Base-by-base conservation (phyloP, 2,797 vertebrate species). In the Clarias fuscus region DNA sequence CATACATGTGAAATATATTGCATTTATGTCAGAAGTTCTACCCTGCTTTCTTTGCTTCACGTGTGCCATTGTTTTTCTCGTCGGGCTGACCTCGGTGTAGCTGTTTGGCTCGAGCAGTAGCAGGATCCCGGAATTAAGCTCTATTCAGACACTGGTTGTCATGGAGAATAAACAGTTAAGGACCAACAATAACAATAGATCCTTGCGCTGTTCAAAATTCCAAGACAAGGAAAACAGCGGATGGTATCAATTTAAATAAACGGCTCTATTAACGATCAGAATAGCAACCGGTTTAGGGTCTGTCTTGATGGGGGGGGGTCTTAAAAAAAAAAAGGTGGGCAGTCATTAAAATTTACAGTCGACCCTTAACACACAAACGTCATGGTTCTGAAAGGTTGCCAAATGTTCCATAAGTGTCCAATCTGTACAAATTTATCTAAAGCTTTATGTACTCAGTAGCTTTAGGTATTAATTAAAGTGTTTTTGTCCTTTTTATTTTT, bases 131-230 rank as follows among this genome's bases (percentile, higher is more conserved):
- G 68, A 83, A 59, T 82, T 86, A 20, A 48, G 43, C n/a, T 77
- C 80, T 56, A 48, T 79, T 72, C 30, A 73, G 65, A 77, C 18
- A 58, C 30, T 82, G 53, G 88, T 88, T 83, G 89, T 76, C 84
- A 87, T 88, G 87, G 87, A 88, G 84, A 82, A 86, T 84, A 89
- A 88, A 89, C 86, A 89, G 76, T 79, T 30, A 61, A 33, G 40
- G 75, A 77, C 71, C 71, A 89, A 90, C 84, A 86, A 85, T 61
- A 85, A 86, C 58, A 87, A 64, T 24, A 68, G 61, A 59, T 62
- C 30, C 73, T 76, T 76, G 61, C 40, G 30, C 62, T 85, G 24
- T 72, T 27, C 13, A 43, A 17, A 83, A 75, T 82, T 48, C 48
- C 30, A 82, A 76, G 64, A 58, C 11, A 62, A 48, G 53, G 56